These are phyloP conservation scores for Stictocephala bisonia DNA, from an alignment of 2,888 invertebrate species.

Conservation along the genomic window DNA sequence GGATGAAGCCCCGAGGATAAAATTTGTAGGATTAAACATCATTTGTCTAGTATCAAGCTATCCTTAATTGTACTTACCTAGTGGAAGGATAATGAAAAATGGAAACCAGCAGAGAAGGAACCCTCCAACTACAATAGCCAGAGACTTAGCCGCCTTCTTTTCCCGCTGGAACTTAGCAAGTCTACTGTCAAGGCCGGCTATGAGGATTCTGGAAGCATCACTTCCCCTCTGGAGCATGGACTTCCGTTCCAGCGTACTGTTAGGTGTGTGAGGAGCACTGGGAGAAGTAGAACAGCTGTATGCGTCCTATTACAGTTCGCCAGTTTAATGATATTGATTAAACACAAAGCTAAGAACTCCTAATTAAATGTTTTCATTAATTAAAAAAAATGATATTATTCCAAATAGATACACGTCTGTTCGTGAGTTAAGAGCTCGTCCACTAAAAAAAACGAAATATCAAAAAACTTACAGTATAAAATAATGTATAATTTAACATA, in stretches of 20 bases:
- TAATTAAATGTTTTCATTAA: too few relatives aligned
- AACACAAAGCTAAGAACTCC: too few relatives aligned
- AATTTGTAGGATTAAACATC: too few relatives aligned
- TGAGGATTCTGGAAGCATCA: conserved; percentile 49
- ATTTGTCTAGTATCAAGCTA: too few relatives aligned
- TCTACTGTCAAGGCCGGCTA: conserved; percentile 59
- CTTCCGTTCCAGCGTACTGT: conserved; percentile 34
- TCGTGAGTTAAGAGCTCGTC: too few relatives aligned
- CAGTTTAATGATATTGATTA: too few relatives aligned
- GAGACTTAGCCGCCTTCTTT: conserved; percentile 74
- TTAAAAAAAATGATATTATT: too few relatives aligned
- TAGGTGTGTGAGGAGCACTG: conserved; percentile 2
- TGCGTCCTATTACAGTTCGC: conserved; percentile 29
- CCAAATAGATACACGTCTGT: too few relatives aligned
- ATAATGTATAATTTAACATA: too few relatives aligned
- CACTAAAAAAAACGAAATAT: too few relatives aligned
- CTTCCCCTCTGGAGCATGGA: conserved; percentile 43
- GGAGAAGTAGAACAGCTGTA: conserved; percentile 43
- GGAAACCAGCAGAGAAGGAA: conserved; percentile 77
- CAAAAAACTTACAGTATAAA: too few relatives aligned
- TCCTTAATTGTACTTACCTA: conserved; percentile 69
- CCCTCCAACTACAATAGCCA: conserved; percentile 73
- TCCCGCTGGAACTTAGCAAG: conserved; percentile 70
- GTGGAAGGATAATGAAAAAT: conserved; percentile 74
- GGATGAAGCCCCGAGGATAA: too few relatives aligned